Evolutionary conservation across 2,113 vertebrate species (phyloP), one percentile per base, ranked within the genome.

Genomic region (Plotosus lineatus): DNA sequence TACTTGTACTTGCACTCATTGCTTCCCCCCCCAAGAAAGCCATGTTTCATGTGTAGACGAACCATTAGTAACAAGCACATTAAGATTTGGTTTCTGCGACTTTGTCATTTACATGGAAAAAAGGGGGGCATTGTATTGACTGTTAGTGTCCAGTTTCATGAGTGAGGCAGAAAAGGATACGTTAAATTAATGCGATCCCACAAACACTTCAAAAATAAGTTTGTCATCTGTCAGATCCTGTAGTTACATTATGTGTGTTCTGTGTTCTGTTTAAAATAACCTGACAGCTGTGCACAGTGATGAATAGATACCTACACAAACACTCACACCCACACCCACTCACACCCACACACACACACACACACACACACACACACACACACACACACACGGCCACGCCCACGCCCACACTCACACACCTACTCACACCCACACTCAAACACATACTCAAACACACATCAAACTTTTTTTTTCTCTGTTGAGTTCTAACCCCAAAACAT

Each of bases 51-150:
- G 40, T 36, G 60, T 38, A 33, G 21, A 33, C 72, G 69, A 68
- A 79, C 31, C 69, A 74, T 82, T 51, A 80, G 51, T 51, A 85
- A 83, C 48, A 73, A 75, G 80, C 66, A 81, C 66, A 69, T 38
- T 72, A 77, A 55, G 78, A 60, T 83, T 86, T 86, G 85, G 78
- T 86, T 78, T 83, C 42, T 86, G 82, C 78, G 83, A 85, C 78
- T 23, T 74, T 80, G 73, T 76, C 26, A 75, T 79, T 78, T 66
- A 71, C 65, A 63, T 80, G 72, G 55, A 38, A 75, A 77, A 56
- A 15, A 48, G 82, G 36, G n/a, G 36, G 21, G n/a, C 73, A 33
- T 9, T 72, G 44, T 19, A 14, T 17, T 71, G 61, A 51, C 65
- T 56, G 12, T 48, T 40, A 42, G 10, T 53, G n/a, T 63, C 56